Percentiles rank a stretch among this genome's conserved stretches.
These are phyloP conservation scores for Brachyrhaphis roseni DNA, from an alignment of 2,797 vertebrate species.

Conservation along the genomic window DNA sequence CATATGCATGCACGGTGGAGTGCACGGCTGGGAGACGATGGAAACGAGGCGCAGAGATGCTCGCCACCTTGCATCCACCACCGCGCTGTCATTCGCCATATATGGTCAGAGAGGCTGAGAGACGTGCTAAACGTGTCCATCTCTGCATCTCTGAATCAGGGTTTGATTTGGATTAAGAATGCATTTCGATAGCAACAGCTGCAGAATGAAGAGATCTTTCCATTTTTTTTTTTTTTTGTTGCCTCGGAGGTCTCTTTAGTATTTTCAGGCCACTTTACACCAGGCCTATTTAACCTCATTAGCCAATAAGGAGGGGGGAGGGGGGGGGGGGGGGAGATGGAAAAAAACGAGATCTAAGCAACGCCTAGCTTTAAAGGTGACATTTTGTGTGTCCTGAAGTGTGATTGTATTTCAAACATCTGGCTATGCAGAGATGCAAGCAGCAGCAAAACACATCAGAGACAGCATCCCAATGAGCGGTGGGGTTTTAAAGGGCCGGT, in stretches of 20 bases:
- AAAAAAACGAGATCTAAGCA: constrained; percentile 13
- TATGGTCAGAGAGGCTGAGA: constrained; percentile 65
- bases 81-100: constrained; percentile 59
- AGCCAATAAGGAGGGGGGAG: not conserved
- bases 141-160: constrained; percentile 18
- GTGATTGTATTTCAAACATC: constrained; percentile 30
- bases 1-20: constrained; percentile 6
- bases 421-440: constrained; percentile 43
- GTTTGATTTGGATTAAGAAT: not conserved
- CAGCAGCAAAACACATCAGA: constrained; percentile 68
- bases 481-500: not conserved
- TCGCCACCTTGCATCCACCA: constrained; percentile 58
- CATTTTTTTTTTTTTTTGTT: not conserved
- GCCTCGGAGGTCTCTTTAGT: constrained; percentile 12
- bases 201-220: not conserved
- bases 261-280: constrained; percentile 44
- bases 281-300: constrained; percentile 23
- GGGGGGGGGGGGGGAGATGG: not conserved
- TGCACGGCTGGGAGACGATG: constrained; percentile 4
- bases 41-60: constrained; percentile 40
- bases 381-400: constrained; percentile 8
- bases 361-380: not conserved
- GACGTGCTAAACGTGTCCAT: constrained; percentile 27
- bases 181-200: constrained; percentile 8
- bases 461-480: constrained; percentile 66